Evolutionary conservation across 92 coral and sea anemone genomes (phyloP).

Genomic region (Phenganax subtilis): DNA sequence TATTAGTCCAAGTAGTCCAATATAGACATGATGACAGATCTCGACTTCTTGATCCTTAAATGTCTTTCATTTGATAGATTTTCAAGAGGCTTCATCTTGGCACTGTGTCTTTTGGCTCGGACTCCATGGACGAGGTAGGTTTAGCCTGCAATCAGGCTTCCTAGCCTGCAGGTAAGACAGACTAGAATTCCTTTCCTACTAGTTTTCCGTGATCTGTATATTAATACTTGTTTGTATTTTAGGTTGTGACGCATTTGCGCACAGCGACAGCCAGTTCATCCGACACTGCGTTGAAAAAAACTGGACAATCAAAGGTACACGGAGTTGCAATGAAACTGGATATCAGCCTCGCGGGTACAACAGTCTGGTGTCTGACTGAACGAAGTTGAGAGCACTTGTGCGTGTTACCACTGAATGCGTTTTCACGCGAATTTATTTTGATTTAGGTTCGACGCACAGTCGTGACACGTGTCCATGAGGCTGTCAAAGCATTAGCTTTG

Average conservation of each 20-base stretch:
- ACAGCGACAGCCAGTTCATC: slow-evolving; percentile 42
- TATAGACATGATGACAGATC: too few relatives aligned
- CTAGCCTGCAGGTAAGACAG: background rate
- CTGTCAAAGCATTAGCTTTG: slow-evolving; percentile 91
- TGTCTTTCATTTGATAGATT: slow-evolving; percentile 49
- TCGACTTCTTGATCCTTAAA: background rate
- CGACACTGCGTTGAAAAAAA: slow-evolving; percentile 24
- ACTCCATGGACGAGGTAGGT: slow-evolving; percentile 93
- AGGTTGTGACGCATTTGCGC: slow-evolving; percentile 54
- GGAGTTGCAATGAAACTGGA: too few relatives aligned
- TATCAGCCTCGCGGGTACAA: too few relatives aligned
- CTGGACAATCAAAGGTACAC: slow-evolving; percentile 41
- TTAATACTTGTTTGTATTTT: background rate
- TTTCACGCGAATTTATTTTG: background rate
- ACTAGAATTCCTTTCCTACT: slow-evolving; percentile 10
- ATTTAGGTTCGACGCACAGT: slow-evolving; percentile 95
- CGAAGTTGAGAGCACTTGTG: slow-evolving; percentile 8
- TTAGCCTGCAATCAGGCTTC: background rate
- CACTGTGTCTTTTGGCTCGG: slow-evolving; percentile 90
- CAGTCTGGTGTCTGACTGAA: background rate
- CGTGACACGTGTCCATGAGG: slow-evolving; percentile 89
- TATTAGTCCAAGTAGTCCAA: too few relatives aligned
- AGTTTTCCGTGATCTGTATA: background rate
- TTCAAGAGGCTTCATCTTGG: slow-evolving; percentile 96
- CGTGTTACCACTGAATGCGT: background rate